Conservation (phyloP, 2,113 vertebrate species). For the Melanerpes formicivorus region DNA sequence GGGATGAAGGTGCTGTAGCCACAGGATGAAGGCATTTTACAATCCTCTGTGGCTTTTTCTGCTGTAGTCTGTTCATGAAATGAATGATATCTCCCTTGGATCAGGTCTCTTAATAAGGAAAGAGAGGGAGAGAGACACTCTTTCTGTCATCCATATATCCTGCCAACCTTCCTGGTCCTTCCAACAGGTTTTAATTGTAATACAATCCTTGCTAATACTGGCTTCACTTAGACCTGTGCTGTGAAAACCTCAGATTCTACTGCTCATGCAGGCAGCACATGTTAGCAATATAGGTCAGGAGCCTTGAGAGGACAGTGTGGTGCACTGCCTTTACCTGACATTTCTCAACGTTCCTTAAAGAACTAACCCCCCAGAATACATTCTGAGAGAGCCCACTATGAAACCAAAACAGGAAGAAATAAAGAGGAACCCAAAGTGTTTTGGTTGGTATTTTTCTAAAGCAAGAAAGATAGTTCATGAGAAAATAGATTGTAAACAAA, state of each 20-base stretch:
- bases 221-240: not conserved
- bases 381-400: not conserved
- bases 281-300: not conserved
- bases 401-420: not conserved
- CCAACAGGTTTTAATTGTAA: not conserved
- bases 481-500: constrained; percentile 24
- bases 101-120: not conserved
- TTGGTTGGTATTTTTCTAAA: constrained; percentile 2
- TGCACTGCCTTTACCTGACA: not conserved
- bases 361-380: not conserved
- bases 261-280: not conserved
- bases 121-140: not conserved
- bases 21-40: not conserved
- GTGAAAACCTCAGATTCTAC: not conserved
- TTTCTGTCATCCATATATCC: not conserved
- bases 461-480: not conserved
- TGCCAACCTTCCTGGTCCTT: not conserved
- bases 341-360: not conserved
- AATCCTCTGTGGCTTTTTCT: not conserved
- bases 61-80: not conserved
- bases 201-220: not conserved
- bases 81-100: not conserved
- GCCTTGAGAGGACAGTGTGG: not conserved
- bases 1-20: not conserved
- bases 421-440: not conserved